Evolutionary conservation across 2,113 vertebrate species (phyloP).

Genomic region (Urocitellus parryii): DNA sequence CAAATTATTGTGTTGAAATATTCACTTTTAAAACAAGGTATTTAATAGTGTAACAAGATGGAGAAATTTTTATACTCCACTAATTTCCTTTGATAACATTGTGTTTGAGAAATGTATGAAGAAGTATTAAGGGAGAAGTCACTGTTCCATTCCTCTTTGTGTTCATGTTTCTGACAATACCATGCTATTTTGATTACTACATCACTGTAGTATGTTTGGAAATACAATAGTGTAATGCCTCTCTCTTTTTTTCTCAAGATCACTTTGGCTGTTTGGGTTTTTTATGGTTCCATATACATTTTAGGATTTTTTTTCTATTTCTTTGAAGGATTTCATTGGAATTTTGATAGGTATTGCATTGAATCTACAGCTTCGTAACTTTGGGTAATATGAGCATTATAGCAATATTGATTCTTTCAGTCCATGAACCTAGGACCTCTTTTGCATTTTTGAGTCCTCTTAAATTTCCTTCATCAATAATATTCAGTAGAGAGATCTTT

Average conservation of each 20-base stretch:
- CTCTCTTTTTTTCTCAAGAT: too few relatives aligned
- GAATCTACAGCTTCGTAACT: neutral
- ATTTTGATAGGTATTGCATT: neutral
- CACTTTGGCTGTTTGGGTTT: neutral
- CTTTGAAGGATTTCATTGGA: neutral
- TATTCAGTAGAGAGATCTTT: neutral
- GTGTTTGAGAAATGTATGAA: neutral
- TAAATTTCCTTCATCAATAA: neutral
- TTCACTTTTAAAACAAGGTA: neutral
- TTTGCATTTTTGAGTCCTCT: neutral
- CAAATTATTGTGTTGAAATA: neutral
- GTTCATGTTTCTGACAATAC: neutral
- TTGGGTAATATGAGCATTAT: neutral
- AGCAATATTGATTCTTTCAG: neutral
- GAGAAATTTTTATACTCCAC: neutral
- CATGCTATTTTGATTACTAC: neutral
- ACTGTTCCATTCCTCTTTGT: neutral
- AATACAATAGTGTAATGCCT: too few relatives aligned
- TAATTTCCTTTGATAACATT: neutral
- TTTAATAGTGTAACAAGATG: neutral
- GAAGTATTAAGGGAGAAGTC: neutral
- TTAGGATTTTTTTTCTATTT: neutral
- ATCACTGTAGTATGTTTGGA: neutral
- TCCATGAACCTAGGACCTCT: neutral
- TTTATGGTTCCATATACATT: neutral